Evolutionary conservation across 2,797 vertebrate species (phyloP), one percentile per base, ranked within the genome.

Genomic region (Cossypha caffra): DNA sequence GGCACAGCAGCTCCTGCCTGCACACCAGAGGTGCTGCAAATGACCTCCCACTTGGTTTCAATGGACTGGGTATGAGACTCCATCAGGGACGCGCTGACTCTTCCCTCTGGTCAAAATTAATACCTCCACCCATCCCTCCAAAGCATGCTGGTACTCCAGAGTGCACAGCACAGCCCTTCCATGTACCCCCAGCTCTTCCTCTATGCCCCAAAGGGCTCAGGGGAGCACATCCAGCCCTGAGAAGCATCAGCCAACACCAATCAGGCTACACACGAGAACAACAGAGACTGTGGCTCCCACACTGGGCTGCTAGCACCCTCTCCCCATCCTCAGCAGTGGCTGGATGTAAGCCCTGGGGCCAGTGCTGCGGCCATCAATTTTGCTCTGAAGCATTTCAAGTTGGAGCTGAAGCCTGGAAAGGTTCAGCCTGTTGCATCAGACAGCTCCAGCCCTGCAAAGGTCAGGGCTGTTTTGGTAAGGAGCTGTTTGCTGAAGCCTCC

Each of bases 381-480:
- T 81, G 67, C 71, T 84, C 37, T 57, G 92, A 79, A 95, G 71
- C 69, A 35, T 89, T 88, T 90, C 68, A 58, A 28, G 80, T 45
- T 54, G 43, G 66, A 88, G 88, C 79, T 62, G 73, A 59, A 81
- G 61, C 50, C 95, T 92, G 92, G 94, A 94, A 91, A 86, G 73
- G 93, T 92, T 96, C 93, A 81, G 91, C 79, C 86, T 93, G 91
- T 82, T 93, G 87, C 92, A 90, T 90, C 87, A 97, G 95, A 83
- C 82, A 93, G 93, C 76, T 81, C 79, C 73, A 80, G 72, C 78
- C 68, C 85, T 5, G 28, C 91, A 95, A 95, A 96, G 91, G 94
- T 94, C 95, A 95, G 85, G 28, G 38, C 81, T 94, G 85, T 80
- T 95, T 78, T 64, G 68, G 91, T 51, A 84, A 80, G 88, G 91